Evolutionary conservation across 2,888 invertebrate species (phyloP).

Genomic region (Lepidochitona cinerea): DNA sequence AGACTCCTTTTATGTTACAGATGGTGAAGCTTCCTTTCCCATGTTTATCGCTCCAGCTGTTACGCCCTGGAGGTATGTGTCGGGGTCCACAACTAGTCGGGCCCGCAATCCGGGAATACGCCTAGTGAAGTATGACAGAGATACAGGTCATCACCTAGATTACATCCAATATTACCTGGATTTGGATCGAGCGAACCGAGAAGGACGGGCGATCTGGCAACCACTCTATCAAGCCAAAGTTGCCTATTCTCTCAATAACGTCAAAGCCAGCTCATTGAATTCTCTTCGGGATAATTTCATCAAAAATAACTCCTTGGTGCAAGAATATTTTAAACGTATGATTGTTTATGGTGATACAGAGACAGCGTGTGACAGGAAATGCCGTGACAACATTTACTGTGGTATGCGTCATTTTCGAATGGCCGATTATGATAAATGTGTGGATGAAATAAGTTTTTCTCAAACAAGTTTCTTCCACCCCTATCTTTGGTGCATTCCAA

Average conservation of each 20-base stretch:
- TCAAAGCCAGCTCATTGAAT: not conserved
- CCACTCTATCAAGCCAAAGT: constrained; percentile 87
- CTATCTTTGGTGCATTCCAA: too few relatives aligned
- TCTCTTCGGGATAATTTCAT: not conserved
- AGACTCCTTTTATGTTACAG: constrained; percentile 39
- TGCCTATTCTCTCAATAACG: constrained; percentile 73
- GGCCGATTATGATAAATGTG: not conserved
- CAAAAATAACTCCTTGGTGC: not conserved
- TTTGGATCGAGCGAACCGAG: constrained; percentile 76
- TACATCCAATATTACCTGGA: constrained; percentile 92
- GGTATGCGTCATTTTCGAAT: not conserved
- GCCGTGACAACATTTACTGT: not conserved
- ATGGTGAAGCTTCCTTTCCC: constrained; percentile 84
- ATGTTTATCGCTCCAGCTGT: constrained; percentile 89
- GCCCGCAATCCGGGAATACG: constrained; percentile 89
- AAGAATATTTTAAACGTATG: not conserved
- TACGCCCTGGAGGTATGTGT: constrained; percentile 82
- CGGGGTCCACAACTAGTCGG: constrained; percentile 48
- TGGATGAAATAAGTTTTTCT: not conserved
- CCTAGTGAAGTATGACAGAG: constrained; percentile 89
- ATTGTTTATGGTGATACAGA: not conserved
- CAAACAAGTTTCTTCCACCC: too few relatives aligned
- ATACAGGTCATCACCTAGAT: constrained; percentile 80
- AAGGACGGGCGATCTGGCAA: constrained; percentile 83
- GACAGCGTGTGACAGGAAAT: not conserved